Evolutionary conservation across 2,888 invertebrate genomes (phyloP).

Genomic region (Lasioglossum villosulum): DNA sequence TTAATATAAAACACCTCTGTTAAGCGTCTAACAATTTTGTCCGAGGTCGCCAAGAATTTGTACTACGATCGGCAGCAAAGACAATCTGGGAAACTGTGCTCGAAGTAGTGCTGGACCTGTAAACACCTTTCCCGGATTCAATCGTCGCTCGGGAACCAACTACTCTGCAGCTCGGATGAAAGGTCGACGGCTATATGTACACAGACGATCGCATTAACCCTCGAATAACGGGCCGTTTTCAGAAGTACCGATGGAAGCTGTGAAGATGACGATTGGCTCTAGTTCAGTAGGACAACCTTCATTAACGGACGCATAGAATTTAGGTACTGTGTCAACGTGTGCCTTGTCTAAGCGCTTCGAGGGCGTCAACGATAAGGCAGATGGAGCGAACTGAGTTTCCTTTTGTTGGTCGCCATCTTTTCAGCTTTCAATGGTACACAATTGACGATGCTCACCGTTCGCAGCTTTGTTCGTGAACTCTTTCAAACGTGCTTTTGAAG

Average conservation of each 20-base stretch:
- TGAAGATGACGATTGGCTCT: background rate
- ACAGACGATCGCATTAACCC: slow-evolving; percentile 32
- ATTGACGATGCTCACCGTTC: background rate
- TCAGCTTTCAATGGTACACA: background rate
- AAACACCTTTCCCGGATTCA: slow-evolving; percentile 15
- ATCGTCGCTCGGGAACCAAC: slow-evolving; percentile 16
- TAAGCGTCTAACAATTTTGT: slow-evolving; percentile 42
- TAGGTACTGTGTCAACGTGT: background rate
- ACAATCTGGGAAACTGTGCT: slow-evolving; percentile 36
- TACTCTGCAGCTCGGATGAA: slow-evolving; percentile 39
- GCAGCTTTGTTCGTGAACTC: background rate
- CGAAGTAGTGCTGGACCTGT: background rate
- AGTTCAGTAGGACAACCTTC: background rate
- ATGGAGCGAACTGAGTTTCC: background rate
- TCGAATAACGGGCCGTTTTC: background rate
- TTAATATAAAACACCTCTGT: slow-evolving; percentile 26
- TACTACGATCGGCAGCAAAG: slow-evolving; percentile 48
- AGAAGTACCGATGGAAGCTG: background rate
- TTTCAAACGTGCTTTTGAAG: background rate
- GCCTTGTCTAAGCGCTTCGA: background rate
- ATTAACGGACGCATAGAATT: background rate
- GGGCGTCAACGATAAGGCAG: background rate
- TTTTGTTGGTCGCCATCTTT: background rate
- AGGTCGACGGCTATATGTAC: slow-evolving; percentile 44
- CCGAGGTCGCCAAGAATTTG: slow-evolving; percentile 8